These are phyloP conservation scores for Drosophila cognata DNA, from an alignment of 2,888 invertebrate species.

Conservation along the genomic window DNA sequence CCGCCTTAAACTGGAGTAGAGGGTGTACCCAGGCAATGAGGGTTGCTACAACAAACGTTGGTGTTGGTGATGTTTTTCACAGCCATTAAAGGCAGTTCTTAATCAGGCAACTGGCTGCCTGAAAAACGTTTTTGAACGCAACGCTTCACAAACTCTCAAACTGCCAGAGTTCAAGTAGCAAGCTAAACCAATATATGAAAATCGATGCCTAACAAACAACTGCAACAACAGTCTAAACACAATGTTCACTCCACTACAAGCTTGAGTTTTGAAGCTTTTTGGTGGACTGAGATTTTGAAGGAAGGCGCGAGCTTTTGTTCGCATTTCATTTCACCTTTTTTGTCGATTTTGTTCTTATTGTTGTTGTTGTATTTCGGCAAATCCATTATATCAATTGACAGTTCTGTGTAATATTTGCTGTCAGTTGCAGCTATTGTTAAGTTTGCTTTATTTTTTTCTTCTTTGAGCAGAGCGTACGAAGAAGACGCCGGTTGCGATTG, in stretches of 20 bases:
- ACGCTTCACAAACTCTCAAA: constrained; percentile 7
- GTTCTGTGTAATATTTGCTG: constrained; percentile 84
- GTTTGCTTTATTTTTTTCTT: constrained; percentile 44
- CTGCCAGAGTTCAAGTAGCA: constrained; percentile 57
- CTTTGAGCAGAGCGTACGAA: constrained; percentile 27
- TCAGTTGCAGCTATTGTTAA: constrained; percentile 84
- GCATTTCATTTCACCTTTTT: constrained; percentile 67
- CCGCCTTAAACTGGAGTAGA: not conserved
- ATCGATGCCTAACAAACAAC: constrained; percentile 61
- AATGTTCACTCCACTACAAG: constrained; percentile 57
- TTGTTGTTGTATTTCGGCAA: constrained; percentile 68
- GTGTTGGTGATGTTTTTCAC: constrained; percentile 30
- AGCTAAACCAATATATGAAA: constrained; percentile 56
- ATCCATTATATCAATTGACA: constrained; percentile 85
- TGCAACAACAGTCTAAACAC: constrained; percentile 43
- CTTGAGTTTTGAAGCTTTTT: constrained; percentile 49
- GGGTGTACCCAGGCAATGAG: constrained; percentile 37
- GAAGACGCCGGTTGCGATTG: constrained; percentile 39
- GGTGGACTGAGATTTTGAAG: constrained; percentile 36
- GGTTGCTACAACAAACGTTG: constrained; percentile 41
- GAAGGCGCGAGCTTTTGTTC: constrained; percentile 73
- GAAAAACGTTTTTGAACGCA: constrained; percentile 20
- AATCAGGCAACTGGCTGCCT: constrained; percentile 55
- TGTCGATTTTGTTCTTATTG: constrained; percentile 34
- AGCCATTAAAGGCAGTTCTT: constrained; percentile 55